Percentiles rank a stretch among this genome's conserved stretches.
Evolutionary conservation across 2,797 vertebrate species (phyloP).

Genomic region (Ambastaia sidthimunki): DNA sequence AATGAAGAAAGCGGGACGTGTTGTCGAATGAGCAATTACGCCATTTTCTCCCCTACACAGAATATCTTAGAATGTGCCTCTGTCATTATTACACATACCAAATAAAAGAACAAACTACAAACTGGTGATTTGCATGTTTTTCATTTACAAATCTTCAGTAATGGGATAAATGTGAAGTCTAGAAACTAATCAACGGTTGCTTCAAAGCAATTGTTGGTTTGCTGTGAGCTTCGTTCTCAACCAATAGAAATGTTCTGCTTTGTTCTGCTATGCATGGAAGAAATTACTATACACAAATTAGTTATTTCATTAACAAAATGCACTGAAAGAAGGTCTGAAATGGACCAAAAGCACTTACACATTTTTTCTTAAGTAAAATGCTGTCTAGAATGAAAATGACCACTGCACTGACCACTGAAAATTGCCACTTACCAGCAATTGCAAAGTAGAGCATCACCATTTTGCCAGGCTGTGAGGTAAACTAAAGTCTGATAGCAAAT

Average conservation of each 20-base stretch:
- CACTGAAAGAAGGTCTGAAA: neutral
- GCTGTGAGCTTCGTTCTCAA: neutral
- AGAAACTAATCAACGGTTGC: neutral
- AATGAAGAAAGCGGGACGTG: conserved; percentile 7
- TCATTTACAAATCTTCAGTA: conserved; percentile 12
- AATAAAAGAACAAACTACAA: conserved; percentile 5
- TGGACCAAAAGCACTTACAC: neutral
- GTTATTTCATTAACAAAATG: neutral
- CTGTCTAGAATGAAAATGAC: neutral
- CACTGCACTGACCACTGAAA: neutral
- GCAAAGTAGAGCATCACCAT: neutral
- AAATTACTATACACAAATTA: neutral
- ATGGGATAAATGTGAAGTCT: conserved; percentile 11
- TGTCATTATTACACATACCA: conserved; percentile 14
- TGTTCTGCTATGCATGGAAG: neutral
- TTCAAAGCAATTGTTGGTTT: neutral
- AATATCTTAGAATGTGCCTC: neutral
- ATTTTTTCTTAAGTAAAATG: neutral
- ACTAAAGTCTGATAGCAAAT: neutral
- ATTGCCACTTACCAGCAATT: neutral
- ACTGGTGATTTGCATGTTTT: neutral
- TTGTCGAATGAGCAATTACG: conserved; percentile 3
- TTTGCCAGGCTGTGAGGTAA: neutral
- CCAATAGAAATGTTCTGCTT: neutral
- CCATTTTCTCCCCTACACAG: neutral